Base-by-base conservation (phyloP, 2,888 invertebrate genomes). In the Ormyrus thymus region DNA sequence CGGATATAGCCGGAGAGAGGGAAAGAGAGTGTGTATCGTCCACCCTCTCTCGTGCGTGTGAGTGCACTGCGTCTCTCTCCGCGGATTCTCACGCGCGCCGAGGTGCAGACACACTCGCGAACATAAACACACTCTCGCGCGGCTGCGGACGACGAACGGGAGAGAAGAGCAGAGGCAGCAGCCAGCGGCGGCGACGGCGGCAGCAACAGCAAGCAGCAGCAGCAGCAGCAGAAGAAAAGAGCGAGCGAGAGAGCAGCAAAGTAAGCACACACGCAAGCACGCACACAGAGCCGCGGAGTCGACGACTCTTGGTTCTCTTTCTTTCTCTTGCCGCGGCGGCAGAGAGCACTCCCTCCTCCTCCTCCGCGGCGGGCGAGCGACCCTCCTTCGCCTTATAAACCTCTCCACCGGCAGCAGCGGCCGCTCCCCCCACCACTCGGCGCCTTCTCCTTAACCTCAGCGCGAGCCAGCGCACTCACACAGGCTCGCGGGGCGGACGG, bases 391-490 rank as follows among this genome's bases (percentile, higher is more conserved):
- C 71, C 80, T 80, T 70, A 69, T 72, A 79, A 82, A 70, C 76
- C 71, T 69, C 58, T 29, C 66, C 48, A 68, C 62, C 75, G 29
- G 29, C 29, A 29, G 29, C 29, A 4, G 29, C 29, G 29, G 69
- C 43, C 46, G 15, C 46, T n/a, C 50, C 43, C 58, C 48, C 43
- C 50, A 13, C 15, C 50, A 48, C 46, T 15, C 48, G 70, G 11
- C 29, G 59, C 10, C 53, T 29, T 66, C 71, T 43, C 45, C 72
- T 51, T 50, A 55, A 58, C 75, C 55, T 58, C 45, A 13, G 76
- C 70, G 78, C 81, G 78, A 13, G 76, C 70, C 80, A 79, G 78
- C 81, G 75, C 71, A 74, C 80, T 71, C 76, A 71, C 82, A 78
- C 73, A 81, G 79, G 71, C 75, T 75, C 66, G 74, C 77, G 71